Base-by-base conservation (phyloP, 2,888 invertebrate genomes). In the Lordiphosa fenestrarum region DNA sequence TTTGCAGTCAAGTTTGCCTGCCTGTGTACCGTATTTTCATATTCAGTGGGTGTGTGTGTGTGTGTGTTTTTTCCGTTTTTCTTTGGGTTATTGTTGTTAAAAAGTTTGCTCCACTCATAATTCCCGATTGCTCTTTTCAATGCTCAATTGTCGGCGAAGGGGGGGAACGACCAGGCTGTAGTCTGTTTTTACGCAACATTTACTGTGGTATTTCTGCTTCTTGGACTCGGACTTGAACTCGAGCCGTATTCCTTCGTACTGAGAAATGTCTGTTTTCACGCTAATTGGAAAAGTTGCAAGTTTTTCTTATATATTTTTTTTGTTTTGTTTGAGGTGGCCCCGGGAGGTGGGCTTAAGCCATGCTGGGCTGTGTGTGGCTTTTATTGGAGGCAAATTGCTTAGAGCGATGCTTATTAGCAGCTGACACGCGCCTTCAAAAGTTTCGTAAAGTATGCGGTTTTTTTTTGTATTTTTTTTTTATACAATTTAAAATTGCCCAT, bases 211-310 rank as follows among this genome's bases (percentile, higher is more conserved):
- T 51, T 55, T 33, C 54, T 67, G 71, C 44, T 52, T 12, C n/a
- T 30, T 30, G 13, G 23, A n/a, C 9, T 39, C 12, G n/a, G 9
- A 9, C 12, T 37, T 30, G n/a, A 10, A 19, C 23, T 30, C 19
- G 30, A 30, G n/a, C 12, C 40, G 59, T 64, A 55, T 63, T 44
- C 54, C 55, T 53, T 64, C 64, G 50, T 48, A 66, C 58, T 66
- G 46, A 54, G 47, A 51, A 57, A 41, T 64, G 68, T 60, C 54
- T 76, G 63, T 78, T 84, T 74, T 77, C 72, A 62, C 85, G 84
- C 86, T 85, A 85, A 85, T 85, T 85, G 85, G 85, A 85, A 85
- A 85, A 85, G 85, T 85, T 85, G 74, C 69, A 78, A 81, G 83
- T 82, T 84, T 73, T 73, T 62, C 30, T 44, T 42, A 9, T 37